Base-by-base conservation (phyloP, 2,888 invertebrate genomes). In the Coleophora deauratella region DNA sequence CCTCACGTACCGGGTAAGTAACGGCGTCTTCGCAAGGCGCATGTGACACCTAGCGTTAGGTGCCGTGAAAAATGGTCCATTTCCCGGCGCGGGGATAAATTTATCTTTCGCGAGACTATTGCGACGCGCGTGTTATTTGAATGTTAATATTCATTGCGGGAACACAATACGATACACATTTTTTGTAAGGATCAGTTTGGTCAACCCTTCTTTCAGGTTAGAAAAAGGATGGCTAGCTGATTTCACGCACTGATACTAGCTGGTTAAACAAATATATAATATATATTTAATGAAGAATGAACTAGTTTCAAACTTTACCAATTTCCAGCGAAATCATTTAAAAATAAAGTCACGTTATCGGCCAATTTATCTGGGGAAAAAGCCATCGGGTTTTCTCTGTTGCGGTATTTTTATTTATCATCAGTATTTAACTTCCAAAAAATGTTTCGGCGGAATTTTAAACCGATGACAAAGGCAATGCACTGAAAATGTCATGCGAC, bases 91-190 rank as follows among this genome's bases (percentile, higher is more conserved):
- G 67, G 62, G 68, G 82, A 81, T 82, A 77, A 82, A 85, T 84
- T 82, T 84, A 85, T 85, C 82, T 78, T 69, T 21, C 69, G 57
- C 66, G 72, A 66, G 69, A 69, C 69, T 72, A 73, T 72, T 77
- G 74, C 77, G 68, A 61, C 61, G 59, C 57, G 56, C 47, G 63
- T 72, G 72, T 72, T 82, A 76, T 72, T 70, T 66, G 64, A 66
- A 70, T 77, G 82, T 84, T 82, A 81, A 81, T 82, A 84, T 81
- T 84, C 80, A 79, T 78, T 77, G 76, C 68, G 68, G 64, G 61
- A 70, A 70, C 75, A 73, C 70, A 69, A 61, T 45, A 21, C 21
- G 6, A 21, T 21, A 21, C n/a, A n/a, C n/a, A n/a, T n/a, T n/a
- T n/a, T n/a, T n/a, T n/a, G n/a, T n/a, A n/a, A n/a, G n/a, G n/a